Conservation (phyloP, 2,797 vertebrate genomes). For the Premnoplex brunnescens region DNA sequence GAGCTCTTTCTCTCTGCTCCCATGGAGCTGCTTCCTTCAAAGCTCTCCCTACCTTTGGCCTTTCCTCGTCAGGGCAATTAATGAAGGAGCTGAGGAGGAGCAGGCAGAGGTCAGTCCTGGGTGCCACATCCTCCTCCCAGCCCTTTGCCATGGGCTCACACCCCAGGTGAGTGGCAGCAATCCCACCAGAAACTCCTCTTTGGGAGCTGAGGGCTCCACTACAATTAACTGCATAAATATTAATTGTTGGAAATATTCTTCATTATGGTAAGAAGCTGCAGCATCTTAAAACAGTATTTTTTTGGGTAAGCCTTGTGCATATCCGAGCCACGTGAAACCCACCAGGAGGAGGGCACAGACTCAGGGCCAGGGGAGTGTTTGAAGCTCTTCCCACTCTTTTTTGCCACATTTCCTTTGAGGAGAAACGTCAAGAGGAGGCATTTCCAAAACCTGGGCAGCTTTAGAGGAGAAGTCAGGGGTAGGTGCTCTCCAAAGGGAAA, state of each 20-base stretch:
- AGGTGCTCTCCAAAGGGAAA: neutral
- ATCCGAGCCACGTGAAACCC: rapidly evolving
- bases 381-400: neutral
- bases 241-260: too few relatives aligned
- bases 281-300: rapidly evolving
- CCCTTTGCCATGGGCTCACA: neutral
- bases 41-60: constrained; percentile 38
- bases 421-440: neutral
- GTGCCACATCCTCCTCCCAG: neutral
- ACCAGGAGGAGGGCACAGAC: rapidly evolving
- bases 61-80: neutral
- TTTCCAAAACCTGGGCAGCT: neutral
- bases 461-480: neutral
- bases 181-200: rapidly evolving
- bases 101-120: neutral
- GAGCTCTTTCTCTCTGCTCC: neutral
- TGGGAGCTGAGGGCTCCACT: too few relatives aligned
- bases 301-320: rapidly evolving
- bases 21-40: neutral
- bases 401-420: neutral
- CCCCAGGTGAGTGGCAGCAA: neutral
- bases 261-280: too few relatives aligned
- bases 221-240: too few relatives aligned
- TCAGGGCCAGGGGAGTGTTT: neutral
- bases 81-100: neutral